Conservation (phyloP, 2,888 invertebrate genomes). For the Quadriops clusia region DNA sequence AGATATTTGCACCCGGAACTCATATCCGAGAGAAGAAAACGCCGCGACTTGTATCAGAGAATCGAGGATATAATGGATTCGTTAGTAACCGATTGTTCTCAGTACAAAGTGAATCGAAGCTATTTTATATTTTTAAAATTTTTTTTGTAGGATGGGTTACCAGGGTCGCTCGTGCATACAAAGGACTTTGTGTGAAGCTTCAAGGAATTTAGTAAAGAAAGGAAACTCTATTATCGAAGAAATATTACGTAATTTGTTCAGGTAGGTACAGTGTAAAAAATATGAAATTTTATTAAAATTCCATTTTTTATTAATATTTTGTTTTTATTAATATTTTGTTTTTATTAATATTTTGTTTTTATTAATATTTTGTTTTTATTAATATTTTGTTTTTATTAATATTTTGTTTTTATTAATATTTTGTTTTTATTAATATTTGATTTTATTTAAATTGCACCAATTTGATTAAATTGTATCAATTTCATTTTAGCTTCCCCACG, state of each 20-base stretch:
- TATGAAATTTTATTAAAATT: not conserved
- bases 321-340: too few relatives aligned
- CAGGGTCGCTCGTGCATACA: not conserved
- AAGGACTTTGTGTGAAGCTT: not conserved
- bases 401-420: too few relatives aligned
- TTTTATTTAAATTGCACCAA: too few relatives aligned
- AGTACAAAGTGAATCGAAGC: conserved; percentile 54
- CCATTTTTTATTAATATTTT: conserved; percentile 2
- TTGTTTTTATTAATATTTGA: too few relatives aligned
- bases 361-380: too few relatives aligned
- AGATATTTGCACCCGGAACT: conserved; percentile 30
- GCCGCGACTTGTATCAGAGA: conserved; percentile 56
- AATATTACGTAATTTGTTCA: not conserved
- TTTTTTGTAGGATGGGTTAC: not conserved
- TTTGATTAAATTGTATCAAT: too few relatives aligned
- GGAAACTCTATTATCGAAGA: not conserved
- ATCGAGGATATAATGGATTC: conserved; percentile 56
- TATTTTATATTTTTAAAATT: conserved; percentile 54
- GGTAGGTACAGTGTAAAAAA: conserved; percentile 3
- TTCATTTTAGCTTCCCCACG: too few relatives aligned
- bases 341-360: too few relatives aligned
- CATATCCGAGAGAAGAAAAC: conserved; percentile 45
- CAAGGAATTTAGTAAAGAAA: not conserved
- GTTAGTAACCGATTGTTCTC: too few relatives aligned
- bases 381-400: too few relatives aligned